Base-by-base conservation (phyloP, 2,888 invertebrate genomes). In the Drosophila greeni region DNA sequence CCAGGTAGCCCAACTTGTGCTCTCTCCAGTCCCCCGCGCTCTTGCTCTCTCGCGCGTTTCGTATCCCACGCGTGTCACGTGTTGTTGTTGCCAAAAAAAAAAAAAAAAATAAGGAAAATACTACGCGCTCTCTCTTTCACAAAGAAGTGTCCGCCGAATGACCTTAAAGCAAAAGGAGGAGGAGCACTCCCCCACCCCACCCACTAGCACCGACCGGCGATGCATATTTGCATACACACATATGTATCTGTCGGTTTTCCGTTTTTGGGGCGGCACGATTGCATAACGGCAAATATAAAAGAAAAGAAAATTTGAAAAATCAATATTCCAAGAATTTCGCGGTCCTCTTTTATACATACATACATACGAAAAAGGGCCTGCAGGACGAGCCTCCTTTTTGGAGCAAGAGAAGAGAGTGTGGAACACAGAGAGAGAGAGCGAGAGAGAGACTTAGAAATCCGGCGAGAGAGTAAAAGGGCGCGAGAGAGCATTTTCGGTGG, bases 361-460 rank as follows among this genome's bases (percentile, higher is more conserved):
- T 18, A 26, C 39, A 45, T 7, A n/a, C 23, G 20, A 47, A 26
- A 51, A 40, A 29, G 45, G 48, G 52, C 57, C 66, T 42, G 69
- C 82, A 80, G 84, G 79, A 80, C 79, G 84, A 80, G 79, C 79
- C 79, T 80, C 79, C 84, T 83, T 83, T 75, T 47, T 20, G 45
- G 20, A 31, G 26, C 26, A 26, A 26, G 29, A 14, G 49, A 7
- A 9, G 18, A 33, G 39, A 3, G 18, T n/a, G n/a, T n/a, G n/a
- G n/a, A n/a, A n/a, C n/a, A n/a, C n/a, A n/a, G n/a, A n/a, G 49
- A 7, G 45, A 9, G 18, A 33, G 39, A 3, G 18, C 0, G 9
- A 9, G 24, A 26, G 24, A 33, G 16, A 29, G 48, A 2, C 47
- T 18, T 16, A 39, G 14, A 20, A 26, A 23, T 47, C 20, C 31